phyloP scores from a whole-genome alignment of 2,888 invertebrate genomes.

The Tinea trinotella region DNA sequence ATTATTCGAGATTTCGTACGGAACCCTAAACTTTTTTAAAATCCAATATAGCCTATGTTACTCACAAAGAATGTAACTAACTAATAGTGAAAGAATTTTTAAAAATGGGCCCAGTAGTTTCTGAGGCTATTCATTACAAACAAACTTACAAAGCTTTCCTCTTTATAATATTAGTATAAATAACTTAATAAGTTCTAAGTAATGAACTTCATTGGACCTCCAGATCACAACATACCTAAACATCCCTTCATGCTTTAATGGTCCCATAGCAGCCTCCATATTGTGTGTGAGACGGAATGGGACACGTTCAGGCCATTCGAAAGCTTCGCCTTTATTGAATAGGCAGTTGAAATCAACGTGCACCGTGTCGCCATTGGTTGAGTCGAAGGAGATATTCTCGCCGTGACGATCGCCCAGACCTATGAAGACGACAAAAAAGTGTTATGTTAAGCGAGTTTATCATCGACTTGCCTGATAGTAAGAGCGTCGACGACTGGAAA shows the following conservation, averaged over 20 bases:
- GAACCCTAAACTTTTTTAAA: too few species aligned
- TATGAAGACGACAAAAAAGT: conserved; percentile 28
- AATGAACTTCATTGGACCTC: too few species aligned
- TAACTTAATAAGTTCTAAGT: too few species aligned
- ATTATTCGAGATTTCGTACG: too few species aligned
- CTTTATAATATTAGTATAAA: too few species aligned
- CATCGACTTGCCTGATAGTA: neutral
- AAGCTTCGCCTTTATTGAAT: conserved; percentile 92
- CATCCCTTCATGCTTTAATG: conserved; percentile 92
- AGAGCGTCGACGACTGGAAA: too few species aligned
- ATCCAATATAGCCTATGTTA: too few species aligned
- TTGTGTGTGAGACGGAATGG: conserved; percentile 97
- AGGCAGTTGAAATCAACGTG: conserved; percentile 99
- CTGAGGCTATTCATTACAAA: too few species aligned
- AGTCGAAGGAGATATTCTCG: conserved; percentile 95
- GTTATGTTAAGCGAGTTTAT: neutral
- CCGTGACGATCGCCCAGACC: conserved; percentile 97
- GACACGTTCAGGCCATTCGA: conserved; percentile 90
- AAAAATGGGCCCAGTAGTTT: too few species aligned
- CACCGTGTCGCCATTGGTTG: conserved; percentile 92
- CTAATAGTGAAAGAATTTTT: too few species aligned
- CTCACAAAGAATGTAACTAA: too few species aligned
- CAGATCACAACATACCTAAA: conserved; percentile 73
- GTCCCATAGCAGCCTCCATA: conserved; percentile 97
- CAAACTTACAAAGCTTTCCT: too few species aligned